These are phyloP conservation scores for Euphonia xanthogaster DNA, from an alignment of 2,797 vertebrate genomes.

Conservation along the genomic window DNA sequence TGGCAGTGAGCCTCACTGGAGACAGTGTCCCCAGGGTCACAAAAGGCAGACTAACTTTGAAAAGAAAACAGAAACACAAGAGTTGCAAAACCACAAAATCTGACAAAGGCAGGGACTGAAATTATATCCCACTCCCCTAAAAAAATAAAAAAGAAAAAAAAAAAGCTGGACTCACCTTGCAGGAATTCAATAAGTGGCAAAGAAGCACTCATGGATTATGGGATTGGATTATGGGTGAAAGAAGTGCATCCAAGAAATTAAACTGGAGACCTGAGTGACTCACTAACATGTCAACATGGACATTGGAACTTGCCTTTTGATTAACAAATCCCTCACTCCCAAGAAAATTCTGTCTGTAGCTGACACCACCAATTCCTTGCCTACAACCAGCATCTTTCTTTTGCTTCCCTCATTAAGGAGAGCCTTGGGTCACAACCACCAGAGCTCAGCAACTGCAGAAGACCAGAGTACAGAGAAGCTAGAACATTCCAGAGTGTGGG, in stretches of 20 bases:
- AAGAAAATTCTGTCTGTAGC: neutral
- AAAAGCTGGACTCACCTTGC: fast-evolving
- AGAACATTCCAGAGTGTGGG: neutral
- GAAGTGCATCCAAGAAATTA: neutral
- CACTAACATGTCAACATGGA: neutral
- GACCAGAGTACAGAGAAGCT: neutral
- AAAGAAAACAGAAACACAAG: neutral
- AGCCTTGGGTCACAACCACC: neutral
- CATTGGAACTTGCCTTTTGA: neutral
- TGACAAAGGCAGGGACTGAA: neutral
- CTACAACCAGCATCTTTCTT: neutral
- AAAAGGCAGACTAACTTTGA: neutral
- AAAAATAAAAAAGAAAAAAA: fast-evolving
- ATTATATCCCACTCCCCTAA: neutral
- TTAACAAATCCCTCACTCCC: neutral
- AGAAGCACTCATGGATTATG: neutral
- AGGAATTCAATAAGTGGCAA: neutral
- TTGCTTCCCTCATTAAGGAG: neutral
- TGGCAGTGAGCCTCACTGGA: neutral
- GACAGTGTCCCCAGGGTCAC: neutral
- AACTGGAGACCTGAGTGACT: neutral
- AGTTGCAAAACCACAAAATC: neutral
- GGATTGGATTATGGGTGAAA: neutral
- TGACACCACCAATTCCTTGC: neutral
- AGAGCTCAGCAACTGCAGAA: neutral